Evolutionary conservation across 2,888 invertebrate genomes (phyloP).

Genomic region (Epistrophella euchroma): DNA sequence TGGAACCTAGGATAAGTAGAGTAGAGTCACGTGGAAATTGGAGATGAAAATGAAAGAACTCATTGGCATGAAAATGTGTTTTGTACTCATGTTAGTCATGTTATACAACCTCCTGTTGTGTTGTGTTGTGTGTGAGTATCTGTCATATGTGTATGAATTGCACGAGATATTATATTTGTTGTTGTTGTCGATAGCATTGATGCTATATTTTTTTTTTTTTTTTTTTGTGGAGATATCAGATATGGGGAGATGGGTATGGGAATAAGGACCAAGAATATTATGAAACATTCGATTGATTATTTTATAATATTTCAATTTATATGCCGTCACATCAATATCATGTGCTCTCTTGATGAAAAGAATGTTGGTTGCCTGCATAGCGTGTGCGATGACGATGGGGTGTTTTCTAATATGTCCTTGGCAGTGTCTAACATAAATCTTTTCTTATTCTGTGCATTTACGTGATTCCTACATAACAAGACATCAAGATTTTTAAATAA

Average conservation of each 20-base stretch:
- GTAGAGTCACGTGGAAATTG: slow-evolving; percentile 57
- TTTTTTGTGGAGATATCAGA: not conserved
- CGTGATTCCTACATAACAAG: slow-evolving; percentile 28
- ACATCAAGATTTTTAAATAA: slow-evolving; percentile 23
- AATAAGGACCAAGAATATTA: slow-evolving; percentile 25
- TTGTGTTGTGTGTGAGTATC: slow-evolving; percentile 2
- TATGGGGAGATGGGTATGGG: not conserved
- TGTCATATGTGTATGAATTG: slow-evolving; percentile 35
- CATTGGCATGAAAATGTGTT: slow-evolving; percentile 65
- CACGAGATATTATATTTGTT: slow-evolving; percentile 14
- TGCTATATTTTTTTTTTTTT: slow-evolving; percentile 25
- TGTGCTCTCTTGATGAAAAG: slow-evolving; percentile 34
- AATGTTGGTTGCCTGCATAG: slow-evolving; percentile 14
- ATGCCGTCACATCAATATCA: slow-evolving; percentile 72
- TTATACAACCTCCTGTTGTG: slow-evolving; percentile 15
- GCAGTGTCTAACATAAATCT: slow-evolving; percentile 32
- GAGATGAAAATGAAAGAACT: slow-evolving; percentile 62
- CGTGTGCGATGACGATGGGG: not conserved
- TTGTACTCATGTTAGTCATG: slow-evolving; percentile 58
- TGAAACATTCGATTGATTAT: slow-evolving; percentile 73
- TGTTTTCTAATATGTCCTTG: slow-evolving; percentile 14
- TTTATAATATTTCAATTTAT: slow-evolving; percentile 76
- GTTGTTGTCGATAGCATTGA: slow-evolving; percentile 33
- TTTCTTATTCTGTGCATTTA: slow-evolving; percentile 31
- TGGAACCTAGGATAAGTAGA: slow-evolving; percentile 43